Evolutionary conservation across 2,888 invertebrate species (phyloP).

Genomic region (Argyra leucocephala): DNA sequence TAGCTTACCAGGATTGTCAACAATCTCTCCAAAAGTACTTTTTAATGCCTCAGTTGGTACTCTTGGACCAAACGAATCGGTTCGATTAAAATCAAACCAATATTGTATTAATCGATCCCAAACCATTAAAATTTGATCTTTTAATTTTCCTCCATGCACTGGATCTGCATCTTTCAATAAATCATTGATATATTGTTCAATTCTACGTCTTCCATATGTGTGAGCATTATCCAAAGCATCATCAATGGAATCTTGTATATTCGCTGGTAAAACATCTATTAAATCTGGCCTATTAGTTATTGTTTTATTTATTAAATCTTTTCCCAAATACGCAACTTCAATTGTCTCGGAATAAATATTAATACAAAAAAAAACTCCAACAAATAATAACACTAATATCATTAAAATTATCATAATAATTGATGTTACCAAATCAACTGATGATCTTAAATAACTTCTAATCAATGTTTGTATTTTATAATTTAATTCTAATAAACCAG

Average conservation of each 20-base stretch:
- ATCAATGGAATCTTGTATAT: constrained; percentile 58
- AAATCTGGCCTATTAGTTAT: constrained; percentile 82
- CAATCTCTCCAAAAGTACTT: constrained; percentile 59
- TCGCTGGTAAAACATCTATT: constrained; percentile 64
- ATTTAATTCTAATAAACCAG: constrained; percentile 63
- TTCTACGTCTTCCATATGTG: constrained; percentile 81
- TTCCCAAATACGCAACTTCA: constrained; percentile 78
- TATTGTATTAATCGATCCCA: constrained; percentile 92
- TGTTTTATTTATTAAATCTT: constrained; percentile 79
- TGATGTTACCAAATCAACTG: constrained; percentile 77
- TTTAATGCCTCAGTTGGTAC: constrained; percentile 64
- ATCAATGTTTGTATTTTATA: constrained; percentile 54
- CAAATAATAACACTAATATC: constrained; percentile 65
- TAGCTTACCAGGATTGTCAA: constrained; percentile 60
- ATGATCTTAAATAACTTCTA: constrained; percentile 57
- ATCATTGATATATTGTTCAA: constrained; percentile 74
- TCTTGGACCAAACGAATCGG: constrained; percentile 55
- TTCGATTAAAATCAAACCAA: constrained; percentile 66
- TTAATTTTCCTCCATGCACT: constrained; percentile 69
- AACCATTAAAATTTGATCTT: constrained; percentile 78
- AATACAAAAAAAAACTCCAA: constrained; percentile 59
- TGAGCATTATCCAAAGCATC: constrained; percentile 88
- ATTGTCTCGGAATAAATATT: constrained; percentile 91
- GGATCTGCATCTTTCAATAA: constrained; percentile 72
- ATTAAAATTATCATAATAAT: constrained; percentile 79